A percentile compares a stretch with the other conserved stretches of the same genome.
Conservation (phyloP, 2,113 vertebrate species). For the Tenebrosternarchus preto region DNA sequence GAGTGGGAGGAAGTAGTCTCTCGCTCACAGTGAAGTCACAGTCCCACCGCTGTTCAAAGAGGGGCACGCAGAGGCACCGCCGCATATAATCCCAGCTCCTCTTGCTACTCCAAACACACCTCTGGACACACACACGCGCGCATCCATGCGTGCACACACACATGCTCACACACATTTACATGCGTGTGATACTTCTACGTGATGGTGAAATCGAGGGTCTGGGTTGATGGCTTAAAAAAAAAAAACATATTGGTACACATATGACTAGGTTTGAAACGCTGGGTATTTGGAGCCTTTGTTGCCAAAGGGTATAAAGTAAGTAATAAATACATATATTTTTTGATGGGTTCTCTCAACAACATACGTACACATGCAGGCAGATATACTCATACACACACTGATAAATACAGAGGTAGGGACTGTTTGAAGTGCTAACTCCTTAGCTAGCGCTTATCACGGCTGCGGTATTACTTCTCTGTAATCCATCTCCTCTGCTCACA, state of each 20-base stretch:
- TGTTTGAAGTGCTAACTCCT: constrained; percentile 58
- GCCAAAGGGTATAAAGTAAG: constrained; percentile 25
- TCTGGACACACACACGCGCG: constrained; percentile 9
- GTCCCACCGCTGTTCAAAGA: constrained; percentile 21
- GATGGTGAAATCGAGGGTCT: not conserved
- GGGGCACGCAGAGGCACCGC: constrained; percentile 14
- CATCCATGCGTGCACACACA: constrained; percentile 13
- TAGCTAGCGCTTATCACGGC: constrained; percentile 51
- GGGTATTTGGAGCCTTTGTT: constrained; percentile 23
- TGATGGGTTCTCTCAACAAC: not conserved
- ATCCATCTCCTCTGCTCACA: constrained; percentile 54
- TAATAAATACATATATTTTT: constrained; percentile 39
- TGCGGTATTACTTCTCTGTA: constrained; percentile 54
- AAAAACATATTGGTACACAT: constrained; percentile 14
- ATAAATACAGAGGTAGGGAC: constrained; percentile 52
- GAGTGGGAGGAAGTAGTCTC: not conserved
- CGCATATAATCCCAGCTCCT: constrained; percentile 26
- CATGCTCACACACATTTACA: not conserved
- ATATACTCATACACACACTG: constrained; percentile 39
- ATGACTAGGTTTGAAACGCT: constrained; percentile 27
- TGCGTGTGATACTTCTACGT: too few species aligned
- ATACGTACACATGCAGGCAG: constrained; percentile 24
- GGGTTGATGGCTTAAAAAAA: not conserved
- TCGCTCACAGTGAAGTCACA: constrained; percentile 25
- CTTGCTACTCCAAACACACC: constrained; percentile 8